Evolutionary conservation across 2,797 vertebrate species (phyloP), one percentile per base, ranked within the genome.

Genomic region (Aeoliscus strigatus): DNA sequence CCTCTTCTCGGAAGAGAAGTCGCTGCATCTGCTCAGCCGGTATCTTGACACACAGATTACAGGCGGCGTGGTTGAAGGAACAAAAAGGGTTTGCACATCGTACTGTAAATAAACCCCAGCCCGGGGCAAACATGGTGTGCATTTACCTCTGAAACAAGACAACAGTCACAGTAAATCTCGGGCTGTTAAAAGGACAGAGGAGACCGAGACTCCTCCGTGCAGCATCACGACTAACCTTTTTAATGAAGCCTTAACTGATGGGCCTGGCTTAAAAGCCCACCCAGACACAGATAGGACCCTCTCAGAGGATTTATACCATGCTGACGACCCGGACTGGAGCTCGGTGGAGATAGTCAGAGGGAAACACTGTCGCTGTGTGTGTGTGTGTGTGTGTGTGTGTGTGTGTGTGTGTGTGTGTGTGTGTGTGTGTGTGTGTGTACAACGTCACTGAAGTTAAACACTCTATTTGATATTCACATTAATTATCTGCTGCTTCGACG

Each of bases 241-340:
- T 87, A 82, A 84, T 83, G 71, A 81, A 67, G 51, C 37, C 83
- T 89, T 88, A 90, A 88, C 88, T 88, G 88, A 89, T 89, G 81
- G 87, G 87, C 71, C 52, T 12, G 46, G 52, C 66, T 80, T 83
- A 39, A 83, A 86, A 87, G 84, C 71, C 83, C 79, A 82, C 79
- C 81, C 82, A 81, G 53, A 79, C 26, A 76, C 70, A 79, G 75
- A 87, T 65, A 75, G 64, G 68, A 70, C 66, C 70, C 75, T 66
- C 73, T 73, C 44, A 34, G 63, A 49, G 52, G 56, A 82, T 85
- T 85, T 80, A 83, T 77, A 75, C 68, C 44, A 34, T 46, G 42
- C 71, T 63, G 77, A 80, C 75, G 75, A 54, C 57, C 39, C 40
- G 39, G 25, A 25, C 43, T 26, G 48, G 40, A 35, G 50, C 39